A percentile compares a stretch with the other conserved stretches of the same genome.
phyloP scores from a whole-genome alignment of 2,113 vertebrate genomes.

The Dendrocopos noguchii region DNA sequence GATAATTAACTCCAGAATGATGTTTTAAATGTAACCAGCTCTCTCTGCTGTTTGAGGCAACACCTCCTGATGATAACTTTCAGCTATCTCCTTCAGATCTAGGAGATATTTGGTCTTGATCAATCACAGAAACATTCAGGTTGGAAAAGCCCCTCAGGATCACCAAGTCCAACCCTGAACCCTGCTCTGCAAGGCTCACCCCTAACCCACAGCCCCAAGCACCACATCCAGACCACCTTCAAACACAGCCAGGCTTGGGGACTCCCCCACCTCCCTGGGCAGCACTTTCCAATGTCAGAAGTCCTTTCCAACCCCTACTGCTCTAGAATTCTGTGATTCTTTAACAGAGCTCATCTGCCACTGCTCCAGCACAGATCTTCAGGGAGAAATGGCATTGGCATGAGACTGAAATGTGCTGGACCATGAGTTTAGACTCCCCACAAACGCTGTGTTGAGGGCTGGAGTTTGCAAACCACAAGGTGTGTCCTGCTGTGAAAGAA shows the following conservation, averaged over 20 bases:
- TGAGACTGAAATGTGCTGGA: accelerated
- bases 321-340: too few relatives aligned
- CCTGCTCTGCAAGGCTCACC: too few relatives aligned
- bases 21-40: neutral
- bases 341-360: neutral
- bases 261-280: too few relatives aligned
- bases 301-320: too few relatives aligned
- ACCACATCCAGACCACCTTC: too few relatives aligned
- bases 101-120: neutral
- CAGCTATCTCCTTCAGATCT: neutral
- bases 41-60: neutral
- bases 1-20: neutral
- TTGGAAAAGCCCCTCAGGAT: too few relatives aligned
- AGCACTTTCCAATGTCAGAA: too few relatives aligned
- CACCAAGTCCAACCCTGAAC: too few relatives aligned
- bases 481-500: neutral
- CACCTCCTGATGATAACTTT: neutral
- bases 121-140: too few relatives aligned
- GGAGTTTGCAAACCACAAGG: neutral
- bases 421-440: neutral
- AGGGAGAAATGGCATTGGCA: neutral
- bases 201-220: too few relatives aligned
- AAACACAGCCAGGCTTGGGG: too few relatives aligned
- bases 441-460: neutral
- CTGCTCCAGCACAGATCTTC: neutral